Evolutionary conservation across 2,797 vertebrate species (phyloP).

Genomic region (Glyptemys insculpta): DNA sequence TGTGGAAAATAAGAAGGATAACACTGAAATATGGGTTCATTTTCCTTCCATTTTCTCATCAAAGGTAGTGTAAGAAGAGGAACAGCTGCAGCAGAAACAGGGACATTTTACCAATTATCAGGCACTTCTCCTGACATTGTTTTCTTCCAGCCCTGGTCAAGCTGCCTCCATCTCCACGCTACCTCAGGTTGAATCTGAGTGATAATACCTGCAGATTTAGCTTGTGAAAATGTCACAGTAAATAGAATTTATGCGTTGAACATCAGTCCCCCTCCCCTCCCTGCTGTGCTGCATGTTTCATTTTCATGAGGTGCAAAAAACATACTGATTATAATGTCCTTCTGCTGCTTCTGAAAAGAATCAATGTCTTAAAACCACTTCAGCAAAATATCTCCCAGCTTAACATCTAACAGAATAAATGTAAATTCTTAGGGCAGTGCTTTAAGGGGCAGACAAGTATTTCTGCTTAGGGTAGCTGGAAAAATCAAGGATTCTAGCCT

Average conservation of each 20-base stretch:
- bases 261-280: background rate
- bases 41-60: background rate
- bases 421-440: slow-evolving; percentile 31
- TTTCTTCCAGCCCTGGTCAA: background rate
- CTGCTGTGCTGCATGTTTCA: slow-evolving; percentile 29
- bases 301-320: slow-evolving; percentile 52
- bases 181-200: background rate
- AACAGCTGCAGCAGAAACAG: background rate
- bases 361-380: slow-evolving; percentile 13
- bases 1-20: background rate
- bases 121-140: background rate
- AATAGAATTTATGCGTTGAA: slow-evolving; percentile 41
- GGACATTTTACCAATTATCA: background rate
- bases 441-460: slow-evolving; percentile 42
- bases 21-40: background rate
- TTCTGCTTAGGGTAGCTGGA: slow-evolving; percentile 16
- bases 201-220: slow-evolving; percentile 40
- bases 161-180: background rate
- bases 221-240: slow-evolving; percentile 25
- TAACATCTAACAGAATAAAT: slow-evolving; percentile 42
- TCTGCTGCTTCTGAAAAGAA: slow-evolving; percentile 33
- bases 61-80: background rate
- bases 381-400: slow-evolving; percentile 49
- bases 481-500: background rate
- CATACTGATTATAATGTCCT: slow-evolving; percentile 40